These are phyloP conservation scores for Proterorhinus semilunaris DNA, from an alignment of 2,113 vertebrate genomes.

Conservation along the genomic window DNA sequence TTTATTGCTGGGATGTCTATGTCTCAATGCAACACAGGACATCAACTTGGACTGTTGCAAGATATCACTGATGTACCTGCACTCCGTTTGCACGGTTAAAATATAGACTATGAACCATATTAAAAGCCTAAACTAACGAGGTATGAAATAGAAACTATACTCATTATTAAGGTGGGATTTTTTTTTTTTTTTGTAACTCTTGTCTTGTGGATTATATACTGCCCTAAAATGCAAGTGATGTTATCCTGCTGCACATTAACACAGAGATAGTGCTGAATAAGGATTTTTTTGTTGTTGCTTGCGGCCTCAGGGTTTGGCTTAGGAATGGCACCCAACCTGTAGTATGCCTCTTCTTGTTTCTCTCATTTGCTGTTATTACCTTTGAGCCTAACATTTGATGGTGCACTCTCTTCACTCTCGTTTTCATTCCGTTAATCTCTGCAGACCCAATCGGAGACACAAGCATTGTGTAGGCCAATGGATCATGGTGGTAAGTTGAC, in stretches of 20 bases:
- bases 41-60: too few species aligned
- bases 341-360: constrained; percentile 18
- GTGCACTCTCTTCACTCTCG: background rate
- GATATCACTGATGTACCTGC: too few species aligned
- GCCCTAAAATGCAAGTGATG: background rate
- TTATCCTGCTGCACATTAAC: background rate
- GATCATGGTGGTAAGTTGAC: constrained; percentile 58
- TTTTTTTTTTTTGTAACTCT: too few species aligned
- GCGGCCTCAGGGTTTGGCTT: constrained; percentile 18
- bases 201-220: too few species aligned
- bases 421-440: constrained; percentile 20
- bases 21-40: too few species aligned
- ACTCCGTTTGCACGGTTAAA: too few species aligned
- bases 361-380: background rate
- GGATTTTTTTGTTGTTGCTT: background rate
- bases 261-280: background rate
- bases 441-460: constrained; percentile 26
- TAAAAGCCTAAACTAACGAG: too few species aligned
- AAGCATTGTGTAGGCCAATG: constrained; percentile 47
- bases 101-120: too few species aligned
- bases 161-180: too few species aligned
- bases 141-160: too few species aligned
- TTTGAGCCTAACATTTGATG: constrained; percentile 8
- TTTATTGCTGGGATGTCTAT: too few species aligned
- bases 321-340: constrained; percentile 59